Evolutionary conservation across 2,888 invertebrate species (phyloP).

Genomic region (Eulithis prunata): DNA sequence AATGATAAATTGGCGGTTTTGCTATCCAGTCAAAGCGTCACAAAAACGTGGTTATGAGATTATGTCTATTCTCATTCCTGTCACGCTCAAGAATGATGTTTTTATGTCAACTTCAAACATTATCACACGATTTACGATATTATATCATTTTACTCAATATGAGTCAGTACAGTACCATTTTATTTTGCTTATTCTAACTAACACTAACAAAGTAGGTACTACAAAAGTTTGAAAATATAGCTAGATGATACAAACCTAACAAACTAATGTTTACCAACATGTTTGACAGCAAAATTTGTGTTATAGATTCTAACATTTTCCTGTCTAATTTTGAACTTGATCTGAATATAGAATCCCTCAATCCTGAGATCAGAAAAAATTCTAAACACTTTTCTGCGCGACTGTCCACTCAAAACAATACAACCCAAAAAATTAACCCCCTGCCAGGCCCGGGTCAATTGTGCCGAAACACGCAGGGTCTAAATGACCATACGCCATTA

Average conservation of each 20-base stretch:
- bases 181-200: too few relatives aligned
- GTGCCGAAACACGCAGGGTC: conserved; percentile 36
- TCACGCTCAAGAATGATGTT: conserved; percentile 10
- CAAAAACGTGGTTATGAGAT: conserved; percentile 1
- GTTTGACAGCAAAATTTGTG: not conserved
- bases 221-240: too few relatives aligned
- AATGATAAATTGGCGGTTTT: not conserved
- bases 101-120: not conserved
- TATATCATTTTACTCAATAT: not conserved
- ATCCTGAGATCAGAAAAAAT: not conserved
- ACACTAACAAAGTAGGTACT: too few relatives aligned
- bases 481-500: conserved; percentile 33
- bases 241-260: too few relatives aligned
- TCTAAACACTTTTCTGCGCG: conserved; percentile 11
- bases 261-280: not conserved
- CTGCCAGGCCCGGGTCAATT: conserved; percentile 36
- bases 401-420: conserved; percentile 22
- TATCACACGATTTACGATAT: not conserved
- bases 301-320: too few relatives aligned
- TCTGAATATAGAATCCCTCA: too few relatives aligned
- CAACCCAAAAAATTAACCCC: conserved; percentile 36
- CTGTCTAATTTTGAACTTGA: too few relatives aligned
- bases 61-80: conserved; percentile 8
- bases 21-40: conserved; percentile 10
- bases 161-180: too few relatives aligned